phyloP scores from a whole-genome alignment of 2,113 vertebrate genomes.

The Dipodomys stephensi region DNA sequence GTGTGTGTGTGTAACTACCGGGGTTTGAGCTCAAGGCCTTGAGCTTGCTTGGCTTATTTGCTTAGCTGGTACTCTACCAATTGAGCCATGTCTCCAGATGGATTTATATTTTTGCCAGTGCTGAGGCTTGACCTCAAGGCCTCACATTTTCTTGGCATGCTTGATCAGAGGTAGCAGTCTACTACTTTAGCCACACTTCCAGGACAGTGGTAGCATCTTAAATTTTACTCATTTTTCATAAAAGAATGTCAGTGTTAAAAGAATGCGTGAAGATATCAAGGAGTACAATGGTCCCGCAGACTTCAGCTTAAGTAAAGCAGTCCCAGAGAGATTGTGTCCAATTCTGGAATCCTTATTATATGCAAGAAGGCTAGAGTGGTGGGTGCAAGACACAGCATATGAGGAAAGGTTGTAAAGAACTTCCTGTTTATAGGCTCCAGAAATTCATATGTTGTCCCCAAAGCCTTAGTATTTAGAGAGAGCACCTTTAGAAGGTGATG shows the following conservation, averaged over 20 bases:
- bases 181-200: no score
- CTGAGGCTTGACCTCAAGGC: no score
- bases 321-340: not conserved
- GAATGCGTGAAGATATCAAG: not conserved
- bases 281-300: not conserved
- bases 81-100: no score
- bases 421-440: not conserved
- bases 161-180: no score
- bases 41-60: no score
- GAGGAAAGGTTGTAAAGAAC: not conserved
- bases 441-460: not conserved
- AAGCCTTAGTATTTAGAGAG: not conserved
- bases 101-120: no score
- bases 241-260: slow-evolving; percentile 14
- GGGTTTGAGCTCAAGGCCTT: no score
- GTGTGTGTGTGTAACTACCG: no score
- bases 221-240: not conserved
- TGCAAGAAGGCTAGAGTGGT: not conserved
- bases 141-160: no score
- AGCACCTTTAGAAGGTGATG: not conserved
- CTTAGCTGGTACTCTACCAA: no score
- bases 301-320: not conserved
- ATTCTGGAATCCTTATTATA: not conserved
- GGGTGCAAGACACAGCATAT: not conserved
- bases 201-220: not conserved